phyloP scores from a whole-genome alignment of 2,888 invertebrate species.

The Drosophila gaucha region DNA sequence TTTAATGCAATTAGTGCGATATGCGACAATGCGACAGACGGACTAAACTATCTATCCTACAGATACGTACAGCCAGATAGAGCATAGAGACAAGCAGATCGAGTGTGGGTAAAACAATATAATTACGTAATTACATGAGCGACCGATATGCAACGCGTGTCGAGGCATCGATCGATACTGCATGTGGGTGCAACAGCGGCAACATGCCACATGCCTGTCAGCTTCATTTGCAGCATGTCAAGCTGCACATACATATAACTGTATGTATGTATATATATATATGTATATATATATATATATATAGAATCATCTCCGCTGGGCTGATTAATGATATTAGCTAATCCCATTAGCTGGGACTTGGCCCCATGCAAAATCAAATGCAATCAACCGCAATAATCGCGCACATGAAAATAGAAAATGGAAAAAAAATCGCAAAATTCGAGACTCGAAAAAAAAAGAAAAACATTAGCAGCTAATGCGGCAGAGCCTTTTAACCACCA shows the following conservation, averaged over 20 bases:
- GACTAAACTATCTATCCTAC: not conserved
- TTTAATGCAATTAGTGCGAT: constrained; percentile 78
- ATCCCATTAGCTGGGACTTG: constrained; percentile 64
- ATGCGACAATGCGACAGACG: constrained; percentile 44
- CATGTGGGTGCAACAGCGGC: constrained; percentile 46
- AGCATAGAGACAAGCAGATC: not conserved
- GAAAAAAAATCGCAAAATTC: constrained; percentile 16
- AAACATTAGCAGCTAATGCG: constrained; percentile 67
- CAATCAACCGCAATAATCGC: constrained; percentile 76
- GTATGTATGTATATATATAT: constrained; percentile 13
- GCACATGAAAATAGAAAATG: constrained; percentile 23
- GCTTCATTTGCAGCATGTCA: constrained; percentile 30
- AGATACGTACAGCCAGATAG: too few relatives aligned
- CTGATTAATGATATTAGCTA: constrained; percentile 77
- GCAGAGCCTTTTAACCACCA: constrained; percentile 45
- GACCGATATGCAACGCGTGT: constrained; percentile 59
- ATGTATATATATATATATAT: not conserved
- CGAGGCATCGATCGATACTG: constrained; percentile 23
- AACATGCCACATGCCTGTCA: constrained; percentile 48
- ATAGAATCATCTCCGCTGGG: constrained; percentile 22
- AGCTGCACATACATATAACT: constrained; percentile 5
- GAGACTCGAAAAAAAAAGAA: constrained; percentile 16
- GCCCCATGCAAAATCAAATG: constrained; percentile 44
- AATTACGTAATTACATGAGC: constrained; percentile 55
- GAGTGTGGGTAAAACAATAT: constrained; percentile 5